phyloP scores from a whole-genome alignment of 2,797 vertebrate genomes.

The Geotrypetes seraphini region DNA sequence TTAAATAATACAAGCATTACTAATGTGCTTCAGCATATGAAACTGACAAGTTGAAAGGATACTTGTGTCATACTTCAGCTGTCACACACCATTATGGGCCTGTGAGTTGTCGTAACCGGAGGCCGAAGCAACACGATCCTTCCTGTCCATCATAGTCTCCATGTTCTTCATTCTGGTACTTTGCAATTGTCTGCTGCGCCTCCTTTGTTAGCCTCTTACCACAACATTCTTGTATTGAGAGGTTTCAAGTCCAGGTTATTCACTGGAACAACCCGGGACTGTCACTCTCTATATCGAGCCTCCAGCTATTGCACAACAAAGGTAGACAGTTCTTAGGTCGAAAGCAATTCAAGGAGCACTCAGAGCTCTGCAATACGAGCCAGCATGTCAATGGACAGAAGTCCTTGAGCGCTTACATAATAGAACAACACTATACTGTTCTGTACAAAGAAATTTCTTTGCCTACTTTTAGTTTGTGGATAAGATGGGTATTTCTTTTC shows the following conservation, averaged over 20 bases:
- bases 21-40: accelerated
- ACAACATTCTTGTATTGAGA: not conserved
- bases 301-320: not conserved
- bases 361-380: too few relatives aligned
- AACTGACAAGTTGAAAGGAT: accelerated
- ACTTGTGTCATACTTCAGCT: accelerated
- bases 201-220: not conserved
- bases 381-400: too few relatives aligned
- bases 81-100: not conserved
- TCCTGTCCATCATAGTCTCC: not conserved
- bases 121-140: not conserved
- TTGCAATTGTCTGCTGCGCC: accelerated
- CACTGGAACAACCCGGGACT: not conserved
- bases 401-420: too few relatives aligned
- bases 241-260: not conserved
- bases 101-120: not conserved
- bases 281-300: not conserved
- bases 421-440: too few relatives aligned
- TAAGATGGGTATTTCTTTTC: too few relatives aligned
- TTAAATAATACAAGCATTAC: not conserved
- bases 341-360: not conserved
- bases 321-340: not conserved
- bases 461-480: too few relatives aligned
- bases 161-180: not conserved
- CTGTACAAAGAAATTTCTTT: too few relatives aligned